A percentile compares a stretch with the other conserved stretches of the same genome.
These are phyloP conservation scores for Meles meles DNA, from an alignment of 2,113 vertebrate species.

Conservation along the genomic window DNA sequence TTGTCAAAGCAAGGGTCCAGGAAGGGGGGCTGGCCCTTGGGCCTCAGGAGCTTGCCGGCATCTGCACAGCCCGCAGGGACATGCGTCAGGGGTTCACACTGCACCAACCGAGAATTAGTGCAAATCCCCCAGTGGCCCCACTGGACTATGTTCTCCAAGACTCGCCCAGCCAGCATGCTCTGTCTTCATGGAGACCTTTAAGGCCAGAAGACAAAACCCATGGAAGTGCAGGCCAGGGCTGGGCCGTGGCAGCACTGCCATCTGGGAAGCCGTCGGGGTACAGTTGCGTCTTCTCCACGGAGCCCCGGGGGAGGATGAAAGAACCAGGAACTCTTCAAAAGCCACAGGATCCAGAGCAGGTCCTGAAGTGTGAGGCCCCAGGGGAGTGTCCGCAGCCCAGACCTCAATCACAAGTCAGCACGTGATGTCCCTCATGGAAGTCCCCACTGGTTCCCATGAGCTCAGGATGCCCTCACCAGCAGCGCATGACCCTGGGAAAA, in stretches of 20 bases:
- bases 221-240: neutral
- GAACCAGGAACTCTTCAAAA: neutral
- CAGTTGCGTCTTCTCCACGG: neutral
- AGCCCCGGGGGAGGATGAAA: neutral
- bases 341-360: neutral
- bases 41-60: neutral
- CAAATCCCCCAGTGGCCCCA: neutral
- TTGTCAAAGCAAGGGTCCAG: fast-evolving
- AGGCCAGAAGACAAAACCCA: neutral
- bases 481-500: neutral
- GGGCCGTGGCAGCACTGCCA: neutral
- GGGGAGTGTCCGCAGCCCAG: neutral
- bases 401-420: neutral
- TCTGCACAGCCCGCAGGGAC: neutral
- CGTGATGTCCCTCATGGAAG: slow-evolving; percentile 17
- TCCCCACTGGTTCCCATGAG: neutral
- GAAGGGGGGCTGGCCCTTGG: neutral
- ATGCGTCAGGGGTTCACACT: fast-evolving
- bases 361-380: neutral
- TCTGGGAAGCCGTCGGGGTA: neutral
- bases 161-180: neutral
- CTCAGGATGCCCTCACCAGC: neutral
- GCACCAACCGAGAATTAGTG: fast-evolving
- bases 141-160: neutral
- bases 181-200: neutral